Conservation (phyloP, 2,797 vertebrate species). For the Helicolenus hilgendorfi region DNA sequence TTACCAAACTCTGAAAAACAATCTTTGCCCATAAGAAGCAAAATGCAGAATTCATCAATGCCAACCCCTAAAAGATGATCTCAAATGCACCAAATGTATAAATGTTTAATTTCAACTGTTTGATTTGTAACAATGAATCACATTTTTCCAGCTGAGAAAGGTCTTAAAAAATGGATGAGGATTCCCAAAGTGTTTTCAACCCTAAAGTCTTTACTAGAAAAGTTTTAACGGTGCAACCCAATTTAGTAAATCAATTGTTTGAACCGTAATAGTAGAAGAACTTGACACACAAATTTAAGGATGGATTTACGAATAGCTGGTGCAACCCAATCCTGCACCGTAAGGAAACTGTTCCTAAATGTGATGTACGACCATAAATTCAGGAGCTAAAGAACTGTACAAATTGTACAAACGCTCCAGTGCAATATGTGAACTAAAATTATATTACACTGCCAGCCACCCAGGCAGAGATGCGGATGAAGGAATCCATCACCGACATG, state of each 20-base stretch:
- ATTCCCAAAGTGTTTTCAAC: not conserved
- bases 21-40: not conserved
- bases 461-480: not conserved
- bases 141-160: not conserved
- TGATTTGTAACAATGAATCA: not conserved
- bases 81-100: not conserved
- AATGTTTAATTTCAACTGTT: not conserved
- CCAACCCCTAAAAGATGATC: not conserved
- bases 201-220: not conserved
- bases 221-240: not conserved
- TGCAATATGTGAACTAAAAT: not conserved
- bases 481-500: constrained; percentile 2
- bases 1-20: constrained; percentile 1
- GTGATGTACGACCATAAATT: constrained; percentile 11
- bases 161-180: constrained; percentile 22
- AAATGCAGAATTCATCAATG: not conserved
- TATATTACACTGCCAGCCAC: not conserved
- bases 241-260: not conserved
- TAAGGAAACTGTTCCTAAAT: not conserved
- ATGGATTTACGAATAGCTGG: not conserved
- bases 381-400: constrained; percentile 18
- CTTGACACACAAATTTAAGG: not conserved
- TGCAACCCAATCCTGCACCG: not conserved
- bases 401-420: not conserved
- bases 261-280: not conserved